These are phyloP conservation scores for Rambutsinella grinnellia DNA, from an alignment of 2,888 invertebrate genomes.

Conservation along the genomic window DNA sequence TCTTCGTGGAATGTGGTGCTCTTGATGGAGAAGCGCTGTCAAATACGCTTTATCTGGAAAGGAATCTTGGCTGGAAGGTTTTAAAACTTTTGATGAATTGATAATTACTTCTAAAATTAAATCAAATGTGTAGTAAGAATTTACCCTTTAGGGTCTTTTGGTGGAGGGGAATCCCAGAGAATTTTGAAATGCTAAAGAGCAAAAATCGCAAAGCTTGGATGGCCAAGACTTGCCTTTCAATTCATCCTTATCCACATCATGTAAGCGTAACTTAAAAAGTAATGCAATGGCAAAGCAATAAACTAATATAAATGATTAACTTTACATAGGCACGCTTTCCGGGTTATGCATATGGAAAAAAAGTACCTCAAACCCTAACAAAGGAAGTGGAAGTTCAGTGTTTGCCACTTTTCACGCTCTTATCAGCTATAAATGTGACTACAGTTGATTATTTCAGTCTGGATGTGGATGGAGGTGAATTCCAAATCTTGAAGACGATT, in stretches of 20 bases:
- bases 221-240: slow-evolving; percentile 68
- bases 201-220: slow-evolving; percentile 68
- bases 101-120: not conserved
- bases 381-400: slow-evolving; percentile 68
- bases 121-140: too few species aligned
- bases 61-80: slow-evolving; percentile 67
- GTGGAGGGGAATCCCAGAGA: slow-evolving; percentile 69
- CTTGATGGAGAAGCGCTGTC: slow-evolving; percentile 70
- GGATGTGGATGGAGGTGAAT: slow-evolving; percentile 70
- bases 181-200: slow-evolving; percentile 66
- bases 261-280: too few species aligned
- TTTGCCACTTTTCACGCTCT: slow-evolving; percentile 69
- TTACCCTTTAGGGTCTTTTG: slow-evolving; percentile 67
- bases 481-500: slow-evolving; percentile 69
- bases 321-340: too few species aligned
- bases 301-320: too few species aligned
- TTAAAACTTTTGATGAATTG: not conserved
- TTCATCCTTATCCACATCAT: slow-evolving; percentile 63
- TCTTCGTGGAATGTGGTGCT: too few species aligned
- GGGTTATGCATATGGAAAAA: too few species aligned
- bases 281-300: too few species aligned
- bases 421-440: slow-evolving; percentile 68
- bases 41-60: slow-evolving; percentile 69
- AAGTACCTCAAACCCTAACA: too few species aligned
- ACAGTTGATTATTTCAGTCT: slow-evolving; percentile 69